phyloP scores from a whole-genome alignment of 2,113 vertebrate genomes.

The Epinephelus lanceolatus region DNA sequence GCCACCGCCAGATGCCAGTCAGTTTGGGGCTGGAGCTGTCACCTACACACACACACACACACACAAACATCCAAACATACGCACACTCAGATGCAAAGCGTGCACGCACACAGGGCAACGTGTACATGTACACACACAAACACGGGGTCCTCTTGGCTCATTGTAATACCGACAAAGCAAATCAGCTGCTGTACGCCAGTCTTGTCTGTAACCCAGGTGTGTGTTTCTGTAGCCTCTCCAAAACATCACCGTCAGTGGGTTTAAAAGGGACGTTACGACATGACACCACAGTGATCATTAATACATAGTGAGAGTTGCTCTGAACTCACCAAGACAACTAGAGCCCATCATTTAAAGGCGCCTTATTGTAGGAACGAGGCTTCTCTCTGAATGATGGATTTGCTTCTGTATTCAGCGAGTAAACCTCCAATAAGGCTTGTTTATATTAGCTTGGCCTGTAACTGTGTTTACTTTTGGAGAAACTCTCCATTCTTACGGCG shows the following conservation, averaged over 20 bases:
- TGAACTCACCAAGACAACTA: neutral
- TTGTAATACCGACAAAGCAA: constrained; percentile 72
- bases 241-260: constrained; percentile 52
- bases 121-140: constrained; percentile 10
- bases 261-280: constrained; percentile 32
- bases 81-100: constrained; percentile 31
- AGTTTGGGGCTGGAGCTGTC: constrained; percentile 97
- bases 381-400: neutral
- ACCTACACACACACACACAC: constrained; percentile 80
- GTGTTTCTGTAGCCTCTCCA: constrained; percentile 61
- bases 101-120: neutral
- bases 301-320: constrained; percentile 17
- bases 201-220: constrained; percentile 74
- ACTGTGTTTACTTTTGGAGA: constrained; percentile 31
- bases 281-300: constrained; percentile 19
- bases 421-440: constrained; percentile 1
- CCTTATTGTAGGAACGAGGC: neutral
- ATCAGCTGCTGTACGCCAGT: constrained; percentile 74
- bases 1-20: constrained; percentile 99
- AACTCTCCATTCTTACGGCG: constrained; percentile 46
- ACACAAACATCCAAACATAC: constrained; percentile 51
- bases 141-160: constrained; percentile 64
- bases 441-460: constrained; percentile 14
- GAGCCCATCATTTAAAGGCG: neutral
- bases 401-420: neutral